A percentile compares a stretch with the other conserved stretches of the same genome.
Evolutionary conservation across 2,888 invertebrate genomes (phyloP).

Genomic region (Ametastegia equiseti): DNA sequence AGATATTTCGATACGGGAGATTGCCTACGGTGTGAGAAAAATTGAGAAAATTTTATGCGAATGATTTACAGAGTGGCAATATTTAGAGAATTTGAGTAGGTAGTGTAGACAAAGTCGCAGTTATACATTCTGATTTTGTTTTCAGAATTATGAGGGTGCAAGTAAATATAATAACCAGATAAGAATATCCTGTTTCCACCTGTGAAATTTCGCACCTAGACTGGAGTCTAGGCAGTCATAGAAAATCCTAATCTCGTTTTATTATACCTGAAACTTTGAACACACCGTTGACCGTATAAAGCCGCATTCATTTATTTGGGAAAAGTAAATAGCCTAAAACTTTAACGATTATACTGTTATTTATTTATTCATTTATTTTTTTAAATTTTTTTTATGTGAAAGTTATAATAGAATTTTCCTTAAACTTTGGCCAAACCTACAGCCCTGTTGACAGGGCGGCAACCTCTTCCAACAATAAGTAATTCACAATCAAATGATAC

Average conservation of each 20-base stretch:
- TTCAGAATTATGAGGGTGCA: neutral
- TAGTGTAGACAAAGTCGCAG: neutral
- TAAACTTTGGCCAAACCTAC: neutral
- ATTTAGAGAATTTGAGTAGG: neutral
- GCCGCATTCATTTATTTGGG: constrained; percentile 37
- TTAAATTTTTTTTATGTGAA: constrained; percentile 8
- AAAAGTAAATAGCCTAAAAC: constrained; percentile 37
- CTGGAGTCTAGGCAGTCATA: neutral
- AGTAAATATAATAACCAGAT: constrained; percentile 23
- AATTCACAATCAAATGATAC: too few relatives aligned
- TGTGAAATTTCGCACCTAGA: constrained; percentile 40
- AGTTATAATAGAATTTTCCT: neutral
- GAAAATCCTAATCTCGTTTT: constrained; percentile 42
- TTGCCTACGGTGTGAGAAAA: neutral
- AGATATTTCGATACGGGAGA: neutral
- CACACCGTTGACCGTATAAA: constrained; percentile 32
- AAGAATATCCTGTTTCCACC: constrained; percentile 29
- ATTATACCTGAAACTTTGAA: constrained; percentile 35
- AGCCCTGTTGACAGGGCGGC: neutral
- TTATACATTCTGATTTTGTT: neutral
- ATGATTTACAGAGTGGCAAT: neutral
- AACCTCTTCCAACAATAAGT: neutral
- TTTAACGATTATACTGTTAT: constrained; percentile 34
- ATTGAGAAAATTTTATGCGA: neutral
- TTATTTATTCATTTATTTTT: too few relatives aligned